Evolutionary conservation across 2,797 vertebrate species (phyloP).

Genomic region (Neopelma chrysocephalum): DNA sequence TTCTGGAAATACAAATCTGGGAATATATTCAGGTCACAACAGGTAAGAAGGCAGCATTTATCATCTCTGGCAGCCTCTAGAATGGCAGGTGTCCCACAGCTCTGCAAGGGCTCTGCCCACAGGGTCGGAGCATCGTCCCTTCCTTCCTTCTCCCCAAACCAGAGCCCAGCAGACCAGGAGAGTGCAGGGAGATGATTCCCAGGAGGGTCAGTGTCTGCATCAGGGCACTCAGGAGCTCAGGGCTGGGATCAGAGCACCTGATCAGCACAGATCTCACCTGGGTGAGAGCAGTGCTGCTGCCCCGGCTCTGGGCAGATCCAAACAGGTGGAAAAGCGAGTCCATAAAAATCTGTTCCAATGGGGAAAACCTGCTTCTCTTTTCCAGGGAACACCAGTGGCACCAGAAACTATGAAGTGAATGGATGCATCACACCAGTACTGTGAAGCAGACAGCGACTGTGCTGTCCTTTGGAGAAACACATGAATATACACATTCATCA

Average conservation of each 20-base stretch:
- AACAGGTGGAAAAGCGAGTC: not conserved
- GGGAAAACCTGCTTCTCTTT: not conserved
- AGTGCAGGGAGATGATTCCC: not conserved
- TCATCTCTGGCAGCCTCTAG: not conserved
- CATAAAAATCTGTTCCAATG: not conserved
- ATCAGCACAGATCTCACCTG: rapidly evolving
- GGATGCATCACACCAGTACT: not conserved
- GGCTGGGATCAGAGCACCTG: not conserved
- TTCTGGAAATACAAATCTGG: not conserved
- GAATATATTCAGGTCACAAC: not conserved
- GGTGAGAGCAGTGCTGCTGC: not conserved
- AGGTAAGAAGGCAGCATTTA: not conserved
- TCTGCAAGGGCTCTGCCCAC: not conserved
- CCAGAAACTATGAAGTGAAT: not conserved
- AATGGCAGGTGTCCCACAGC: not conserved
- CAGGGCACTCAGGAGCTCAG: not conserved
- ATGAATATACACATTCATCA: not conserved
- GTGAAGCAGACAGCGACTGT: not conserved
- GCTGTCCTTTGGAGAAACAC: not conserved
- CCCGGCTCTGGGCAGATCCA: not conserved
- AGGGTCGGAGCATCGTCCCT: not conserved
- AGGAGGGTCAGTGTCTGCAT: not conserved
- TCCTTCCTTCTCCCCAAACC: not conserved
- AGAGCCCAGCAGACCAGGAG: not conserved
- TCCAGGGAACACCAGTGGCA: not conserved